Evolutionary conservation across 2,113 vertebrate species (phyloP), one percentile per base, ranked within the genome.

Genomic region (Leuciscus idus): DNA sequence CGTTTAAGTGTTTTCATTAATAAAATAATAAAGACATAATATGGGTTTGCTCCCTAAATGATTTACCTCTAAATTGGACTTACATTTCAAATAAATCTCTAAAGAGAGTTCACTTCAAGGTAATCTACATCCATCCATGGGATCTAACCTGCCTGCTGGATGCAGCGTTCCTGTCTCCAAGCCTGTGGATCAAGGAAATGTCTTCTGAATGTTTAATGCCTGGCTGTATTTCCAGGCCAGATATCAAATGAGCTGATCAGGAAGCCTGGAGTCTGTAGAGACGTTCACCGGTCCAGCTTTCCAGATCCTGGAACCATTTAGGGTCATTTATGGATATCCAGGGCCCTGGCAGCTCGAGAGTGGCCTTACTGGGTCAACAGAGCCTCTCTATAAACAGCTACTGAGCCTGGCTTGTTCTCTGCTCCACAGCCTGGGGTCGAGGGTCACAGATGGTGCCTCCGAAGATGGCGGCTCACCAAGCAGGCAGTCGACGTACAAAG

Each of bases 391-490:
- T 85, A 86, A 86, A 86, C 50, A 87, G 85, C 79, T 77, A 66
- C 83, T 79, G 73, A 84, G 64, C 62, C 66, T 84, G 78, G 77
- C 75, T 61, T 48, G 6, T 81, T 89, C 75, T 68, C 74, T 82
- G 46, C 68, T 70, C 79, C 84, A 84, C 81, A 89, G 85, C 82
- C 76, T 59, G 73, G 52, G 87, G 86, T 87, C 66, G 79, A 59
- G 70, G 87, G 89, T 87, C 88, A 87, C 89, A 92, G 88, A 89
- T 89, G 90, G 89, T 48, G 66, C 73, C 82, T 74, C 52, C 64
- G 81, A 87, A 87, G 48, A 90, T 80, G 87, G 89, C 43, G 55
- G 80, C 73, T 75, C 36, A 87, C 81, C 82, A 86, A 83, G 52
- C 77, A 74, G 86, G 83, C 72, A 52, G 77, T 21, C 48, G 46